Percentiles rank a stretch among this genome's conserved stretches.
Conservation (phyloP, 2,113 vertebrate genomes). For the Chionis minor region DNA sequence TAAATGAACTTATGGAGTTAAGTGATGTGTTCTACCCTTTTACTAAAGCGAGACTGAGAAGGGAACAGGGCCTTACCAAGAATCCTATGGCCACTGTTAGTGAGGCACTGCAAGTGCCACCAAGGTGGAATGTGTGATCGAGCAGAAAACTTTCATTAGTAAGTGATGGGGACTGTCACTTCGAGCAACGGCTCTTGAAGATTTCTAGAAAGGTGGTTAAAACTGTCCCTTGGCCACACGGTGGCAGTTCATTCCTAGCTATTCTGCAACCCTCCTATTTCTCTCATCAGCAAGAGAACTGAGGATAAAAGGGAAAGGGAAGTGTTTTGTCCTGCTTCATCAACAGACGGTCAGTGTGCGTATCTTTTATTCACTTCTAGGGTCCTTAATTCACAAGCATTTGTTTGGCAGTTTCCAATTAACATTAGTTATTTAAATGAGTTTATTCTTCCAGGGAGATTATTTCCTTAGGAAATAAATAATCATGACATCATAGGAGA, state of each 20-base stretch:
- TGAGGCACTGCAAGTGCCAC: neutral
- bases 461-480: neutral
- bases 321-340: neutral
- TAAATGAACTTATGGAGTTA: neutral
- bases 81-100: neutral
- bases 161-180: neutral
- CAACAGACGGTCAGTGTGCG: neutral
- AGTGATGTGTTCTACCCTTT: neutral
- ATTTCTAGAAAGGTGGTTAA: neutral
- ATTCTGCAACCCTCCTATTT: neutral
- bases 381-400: neutral
- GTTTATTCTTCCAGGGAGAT: neutral
- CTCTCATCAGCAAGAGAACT: neutral
- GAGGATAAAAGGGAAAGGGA: neutral
- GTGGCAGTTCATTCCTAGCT: slow-evolving; percentile 65
- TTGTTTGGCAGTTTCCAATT: neutral
- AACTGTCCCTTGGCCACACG: slow-evolving; percentile 50
- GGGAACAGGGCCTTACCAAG: neutral
- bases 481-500: neutral
- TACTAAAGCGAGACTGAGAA: neutral
- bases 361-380: neutral
- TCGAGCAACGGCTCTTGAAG: neutral
- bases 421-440: neutral
- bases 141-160: neutral
- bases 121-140: rapidly evolving